A percentile compares a stretch with the other conserved stretches of the same genome.
Evolutionary conservation across 30 jellyfish, hydroid and myxozoan genomes (phyloP).

Genomic region (Chrysaora quinquecirrha): DNA sequence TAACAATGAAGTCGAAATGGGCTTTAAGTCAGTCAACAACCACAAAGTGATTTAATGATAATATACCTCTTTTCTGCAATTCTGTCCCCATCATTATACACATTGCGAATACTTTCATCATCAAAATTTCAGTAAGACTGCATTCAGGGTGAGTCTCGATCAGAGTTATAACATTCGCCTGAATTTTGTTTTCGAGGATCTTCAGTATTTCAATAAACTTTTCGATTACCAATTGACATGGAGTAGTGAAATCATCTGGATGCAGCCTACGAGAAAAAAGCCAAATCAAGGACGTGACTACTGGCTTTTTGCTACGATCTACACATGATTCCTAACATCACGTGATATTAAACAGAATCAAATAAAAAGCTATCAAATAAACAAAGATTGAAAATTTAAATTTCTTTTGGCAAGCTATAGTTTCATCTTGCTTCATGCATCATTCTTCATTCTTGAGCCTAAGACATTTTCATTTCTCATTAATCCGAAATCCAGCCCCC

Average conservation of each 20-base stretch:
- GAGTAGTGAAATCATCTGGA: conserved; percentile 29
- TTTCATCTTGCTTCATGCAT: no score
- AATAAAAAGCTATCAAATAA: no score
- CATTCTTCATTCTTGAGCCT: no score
- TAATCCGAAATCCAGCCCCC: no score
- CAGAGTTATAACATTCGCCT: not conserved
- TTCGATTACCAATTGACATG: conserved; percentile 60
- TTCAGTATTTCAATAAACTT: conserved; percentile 35
- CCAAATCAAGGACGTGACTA: not conserved
- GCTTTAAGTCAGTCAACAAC: not conserved
- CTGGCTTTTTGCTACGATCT: not conserved
- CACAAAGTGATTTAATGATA: not conserved
- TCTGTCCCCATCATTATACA: conserved; percentile 50
- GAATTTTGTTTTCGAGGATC: not conserved
- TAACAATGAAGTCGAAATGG: not conserved
- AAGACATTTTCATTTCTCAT: no score
- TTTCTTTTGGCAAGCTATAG: no score
- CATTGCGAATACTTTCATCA: conserved; percentile 61
- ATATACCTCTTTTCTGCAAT: conserved; percentile 27
- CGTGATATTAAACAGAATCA: no score
- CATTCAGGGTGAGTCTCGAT: not conserved
- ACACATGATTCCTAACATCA: no score
- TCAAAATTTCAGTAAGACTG: conserved; percentile 25
- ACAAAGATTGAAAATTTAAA: no score
- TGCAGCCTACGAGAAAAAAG: conserved; percentile 19